A percentile compares a stretch with the other conserved stretches of the same genome.
phyloP scores from a whole-genome alignment of 2,888 invertebrate species.

The Cosmopolites sordidus region DNA sequence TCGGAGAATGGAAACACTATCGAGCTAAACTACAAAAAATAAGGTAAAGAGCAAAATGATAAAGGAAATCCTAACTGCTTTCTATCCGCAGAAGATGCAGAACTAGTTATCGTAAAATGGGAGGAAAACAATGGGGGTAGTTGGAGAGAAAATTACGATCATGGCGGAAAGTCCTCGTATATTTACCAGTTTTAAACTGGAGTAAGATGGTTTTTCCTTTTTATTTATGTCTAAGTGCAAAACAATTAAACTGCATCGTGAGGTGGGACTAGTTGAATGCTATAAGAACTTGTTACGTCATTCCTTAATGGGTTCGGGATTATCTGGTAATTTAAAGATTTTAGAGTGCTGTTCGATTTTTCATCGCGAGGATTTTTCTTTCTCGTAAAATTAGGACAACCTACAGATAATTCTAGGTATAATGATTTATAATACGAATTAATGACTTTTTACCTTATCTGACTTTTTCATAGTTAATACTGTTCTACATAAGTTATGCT shows the following conservation, averaged over 20 bases:
- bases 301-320: neutral
- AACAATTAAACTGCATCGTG: neutral
- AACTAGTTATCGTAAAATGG: constrained; percentile 1
- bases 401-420: too few species aligned
- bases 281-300: neutral
- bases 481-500: too few species aligned
- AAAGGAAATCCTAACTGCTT: neutral
- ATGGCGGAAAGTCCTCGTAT: neutral
- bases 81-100: neutral
- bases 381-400: too few species aligned
- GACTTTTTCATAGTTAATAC: too few species aligned
- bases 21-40: too few species aligned
- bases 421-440: too few species aligned
- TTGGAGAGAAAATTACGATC: neutral
- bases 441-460: too few species aligned
- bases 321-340: neutral
- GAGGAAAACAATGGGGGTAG: neutral
- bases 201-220: neutral
- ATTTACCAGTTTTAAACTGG: neutral
- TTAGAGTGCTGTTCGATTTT: too few species aligned
- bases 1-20: too few species aligned
- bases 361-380: too few species aligned
- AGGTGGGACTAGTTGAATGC: neutral
- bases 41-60: too few species aligned
- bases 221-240: constrained; percentile 1